These are phyloP conservation scores for Poecilia wingei DNA, from an alignment of 2,797 vertebrate genomes.

Conservation along the genomic window DNA sequence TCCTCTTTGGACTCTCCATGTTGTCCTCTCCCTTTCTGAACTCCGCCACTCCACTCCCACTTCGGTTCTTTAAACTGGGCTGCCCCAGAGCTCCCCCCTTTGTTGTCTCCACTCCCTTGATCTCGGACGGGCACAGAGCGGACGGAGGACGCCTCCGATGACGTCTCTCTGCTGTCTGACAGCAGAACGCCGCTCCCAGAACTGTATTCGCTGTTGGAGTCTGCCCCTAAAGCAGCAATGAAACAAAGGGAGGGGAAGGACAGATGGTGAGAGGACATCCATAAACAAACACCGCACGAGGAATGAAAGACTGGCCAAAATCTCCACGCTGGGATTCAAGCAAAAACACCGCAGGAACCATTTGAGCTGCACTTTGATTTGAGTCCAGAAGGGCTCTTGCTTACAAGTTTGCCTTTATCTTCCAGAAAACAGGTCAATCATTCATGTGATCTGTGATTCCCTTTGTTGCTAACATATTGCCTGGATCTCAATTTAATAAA, in stretches of 20 bases:
- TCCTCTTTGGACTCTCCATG: constrained; percentile 48
- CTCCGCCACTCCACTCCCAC: constrained; percentile 71
- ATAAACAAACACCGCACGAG: constrained; percentile 65
- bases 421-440: neutral
- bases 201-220: constrained; percentile 87
- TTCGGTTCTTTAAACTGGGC: constrained; percentile 87
- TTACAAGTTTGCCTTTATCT: constrained; percentile 10
- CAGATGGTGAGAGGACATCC: constrained; percentile 63
- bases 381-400: constrained; percentile 13
- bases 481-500: neutral
- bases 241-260: constrained; percentile 47
- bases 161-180: constrained; percentile 87
- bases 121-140: constrained; percentile 51
- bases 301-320: constrained; percentile 50
- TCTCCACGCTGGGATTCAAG: constrained; percentile 39
- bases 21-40: constrained; percentile 58
- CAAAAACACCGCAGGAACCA: constrained; percentile 43
- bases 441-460: neutral
- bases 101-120: constrained; percentile 71
- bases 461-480: neutral
- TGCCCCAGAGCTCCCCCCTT: constrained; percentile 81
- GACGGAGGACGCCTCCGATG: constrained; percentile 75
- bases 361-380: constrained; percentile 37
- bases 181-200: constrained; percentile 84
- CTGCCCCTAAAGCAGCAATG: constrained; percentile 66